Conservation (phyloP, 30 jellyfish, hydroid and myxozoan genomes). For the Haliclystus octoradiatus region DNA sequence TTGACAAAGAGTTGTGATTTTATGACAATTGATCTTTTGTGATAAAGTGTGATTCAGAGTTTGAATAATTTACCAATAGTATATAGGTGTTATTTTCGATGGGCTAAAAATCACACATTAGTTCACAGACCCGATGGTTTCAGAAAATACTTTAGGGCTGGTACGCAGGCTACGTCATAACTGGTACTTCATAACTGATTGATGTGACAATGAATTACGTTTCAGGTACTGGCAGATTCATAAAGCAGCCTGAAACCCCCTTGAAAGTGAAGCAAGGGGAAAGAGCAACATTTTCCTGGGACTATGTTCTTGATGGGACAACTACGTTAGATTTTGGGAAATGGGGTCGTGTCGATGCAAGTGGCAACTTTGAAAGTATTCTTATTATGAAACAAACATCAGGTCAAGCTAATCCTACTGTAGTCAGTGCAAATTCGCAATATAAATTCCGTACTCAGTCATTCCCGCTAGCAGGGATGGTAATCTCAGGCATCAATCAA, state of each 20-base stretch:
- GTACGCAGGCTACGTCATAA: too few relatives aligned
- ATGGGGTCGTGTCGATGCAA: constrained; percentile 35
- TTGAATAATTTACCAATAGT: too few relatives aligned
- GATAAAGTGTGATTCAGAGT: too few relatives aligned
- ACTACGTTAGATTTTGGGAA: constrained; percentile 1
- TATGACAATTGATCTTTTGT: too few relatives aligned
- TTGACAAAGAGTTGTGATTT: too few relatives aligned
- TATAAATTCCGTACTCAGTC: constrained; percentile 30
- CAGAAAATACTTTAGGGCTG: too few relatives aligned
- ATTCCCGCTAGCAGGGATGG: constrained; percentile 17
- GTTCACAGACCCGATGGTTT: too few relatives aligned
- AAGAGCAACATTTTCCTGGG: constrained; percentile 40
- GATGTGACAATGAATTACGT: too few relatives aligned
- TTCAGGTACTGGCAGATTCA: constrained; percentile 38
- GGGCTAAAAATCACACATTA: too few relatives aligned
- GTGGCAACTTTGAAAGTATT: constrained; percentile 4
- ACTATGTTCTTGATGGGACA: constrained; percentile 14
- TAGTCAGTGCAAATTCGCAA: constrained; percentile 6
- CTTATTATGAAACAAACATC: constrained; percentile 20
- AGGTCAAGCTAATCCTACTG: constrained; percentile 7
- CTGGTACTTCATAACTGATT: too few relatives aligned
- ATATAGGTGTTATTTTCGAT: too few relatives aligned
- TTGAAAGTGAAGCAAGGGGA: constrained; percentile 20
- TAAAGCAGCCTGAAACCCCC: constrained; percentile 15
- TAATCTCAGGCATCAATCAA: constrained; percentile 16